Percentiles rank a stretch among this genome's conserved stretches.
phyloP scores from a whole-genome alignment of 2,888 invertebrate genomes.

The Dryobota labecula region DNA sequence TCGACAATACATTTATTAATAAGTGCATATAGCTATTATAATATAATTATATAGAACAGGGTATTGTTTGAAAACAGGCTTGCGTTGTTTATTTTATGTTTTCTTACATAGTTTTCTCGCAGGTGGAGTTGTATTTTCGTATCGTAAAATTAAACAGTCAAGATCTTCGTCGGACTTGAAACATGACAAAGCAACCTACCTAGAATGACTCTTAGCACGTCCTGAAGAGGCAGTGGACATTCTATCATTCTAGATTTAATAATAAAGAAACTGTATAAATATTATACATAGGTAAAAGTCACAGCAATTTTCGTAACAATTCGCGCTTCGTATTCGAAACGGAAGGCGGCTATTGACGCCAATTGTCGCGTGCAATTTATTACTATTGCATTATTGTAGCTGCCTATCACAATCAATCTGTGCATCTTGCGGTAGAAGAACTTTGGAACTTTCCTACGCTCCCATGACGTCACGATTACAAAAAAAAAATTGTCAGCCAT shows the following conservation, averaged over 20 bases:
- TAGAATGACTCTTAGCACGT: neutral
- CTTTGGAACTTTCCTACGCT: constrained; percentile 5
- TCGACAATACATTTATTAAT: neutral
- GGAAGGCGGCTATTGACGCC: constrained; percentile 49
- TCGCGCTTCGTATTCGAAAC: constrained; percentile 48
- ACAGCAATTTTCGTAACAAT: constrained; percentile 49
- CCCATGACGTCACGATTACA: neutral
- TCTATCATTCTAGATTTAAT: neutral
- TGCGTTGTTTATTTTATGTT: neutral
- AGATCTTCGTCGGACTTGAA: no score
- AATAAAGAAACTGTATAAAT: neutral
- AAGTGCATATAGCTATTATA: neutral
- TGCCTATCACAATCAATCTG: constrained; percentile 50
- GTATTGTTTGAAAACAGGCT: neutral
- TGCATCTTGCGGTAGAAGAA: constrained; percentile 25
- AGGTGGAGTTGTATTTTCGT: neutral
- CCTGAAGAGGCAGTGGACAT: constrained; percentile 1
- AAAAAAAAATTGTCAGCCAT: constrained; percentile 1
- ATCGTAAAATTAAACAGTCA: neutral
- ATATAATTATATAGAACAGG: neutral
- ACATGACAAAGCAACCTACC: no score
- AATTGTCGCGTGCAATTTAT: constrained; percentile 61
- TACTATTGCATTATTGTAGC: constrained; percentile 45
- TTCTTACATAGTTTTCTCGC: neutral
- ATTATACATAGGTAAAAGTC: constrained; percentile 7